Evolutionary conservation across 2,113 vertebrate genomes (phyloP).

Genomic region (Microtus oregoni): DNA sequence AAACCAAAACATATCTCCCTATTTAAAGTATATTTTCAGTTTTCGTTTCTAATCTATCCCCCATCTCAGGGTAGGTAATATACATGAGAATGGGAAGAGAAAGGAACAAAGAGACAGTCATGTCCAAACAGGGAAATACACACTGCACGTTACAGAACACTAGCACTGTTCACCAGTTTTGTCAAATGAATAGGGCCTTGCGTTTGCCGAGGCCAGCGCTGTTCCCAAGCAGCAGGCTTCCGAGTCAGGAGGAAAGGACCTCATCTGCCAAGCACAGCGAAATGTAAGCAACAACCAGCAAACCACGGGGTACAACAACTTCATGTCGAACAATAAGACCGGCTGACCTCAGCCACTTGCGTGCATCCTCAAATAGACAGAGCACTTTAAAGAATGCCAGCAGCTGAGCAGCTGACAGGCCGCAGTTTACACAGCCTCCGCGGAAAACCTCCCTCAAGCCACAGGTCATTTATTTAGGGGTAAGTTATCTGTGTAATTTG

Average conservation of each 20-base stretch:
- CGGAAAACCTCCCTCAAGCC: conserved; percentile 21
- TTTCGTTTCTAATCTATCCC: not conserved
- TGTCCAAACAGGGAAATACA: not conserved
- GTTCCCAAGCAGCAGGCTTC: not conserved
- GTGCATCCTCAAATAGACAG: conserved; percentile 44
- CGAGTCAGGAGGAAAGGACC: not conserved
- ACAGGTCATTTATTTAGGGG: conserved; percentile 57
- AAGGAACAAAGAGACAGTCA: not conserved
- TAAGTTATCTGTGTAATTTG: conserved; percentile 63
- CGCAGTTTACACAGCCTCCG: not conserved
- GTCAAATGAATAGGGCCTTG: not conserved
- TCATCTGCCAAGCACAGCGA: not conserved
- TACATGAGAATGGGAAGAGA: not conserved
- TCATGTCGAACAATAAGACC: conserved; percentile 36
- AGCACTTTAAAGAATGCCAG: conserved; percentile 43
- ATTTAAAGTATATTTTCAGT: conserved; percentile 37
- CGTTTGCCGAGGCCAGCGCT: not conserved
- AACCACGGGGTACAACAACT: not conserved
- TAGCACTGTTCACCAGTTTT: not conserved
- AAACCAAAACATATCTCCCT: conserved; percentile 17
- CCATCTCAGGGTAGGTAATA: conserved; percentile 19
- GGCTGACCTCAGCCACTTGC: not conserved
- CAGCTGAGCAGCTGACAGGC: conserved; percentile 45
- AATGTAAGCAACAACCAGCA: conserved; percentile 46
- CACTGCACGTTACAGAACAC: not conserved